These are phyloP conservation scores for Drosophila barbarae DNA, from an alignment of 2,888 invertebrate species.

Conservation along the genomic window DNA sequence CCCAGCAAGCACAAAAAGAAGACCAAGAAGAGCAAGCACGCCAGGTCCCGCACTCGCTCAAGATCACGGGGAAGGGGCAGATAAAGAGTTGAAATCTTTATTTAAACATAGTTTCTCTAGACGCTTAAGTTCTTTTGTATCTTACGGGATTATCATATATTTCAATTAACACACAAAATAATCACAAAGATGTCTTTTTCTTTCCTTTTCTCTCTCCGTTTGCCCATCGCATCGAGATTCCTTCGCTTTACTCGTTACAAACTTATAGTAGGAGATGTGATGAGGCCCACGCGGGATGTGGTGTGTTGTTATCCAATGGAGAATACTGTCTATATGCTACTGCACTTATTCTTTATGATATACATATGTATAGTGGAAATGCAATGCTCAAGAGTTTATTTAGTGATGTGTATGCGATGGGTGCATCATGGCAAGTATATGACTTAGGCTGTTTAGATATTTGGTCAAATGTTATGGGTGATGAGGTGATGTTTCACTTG, in stretches of 20 bases:
- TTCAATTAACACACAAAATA: slow-evolving; percentile 68
- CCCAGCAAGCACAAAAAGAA: slow-evolving; percentile 75
- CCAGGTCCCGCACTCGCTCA: slow-evolving; percentile 75
- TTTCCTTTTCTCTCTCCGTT: slow-evolving; percentile 28
- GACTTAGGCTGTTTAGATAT: slow-evolving; percentile 37
- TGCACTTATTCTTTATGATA: slow-evolving; percentile 45
- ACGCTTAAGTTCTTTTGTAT: slow-evolving; percentile 50
- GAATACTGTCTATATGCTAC: slow-evolving; percentile 48
- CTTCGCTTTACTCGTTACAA: slow-evolving; percentile 41
- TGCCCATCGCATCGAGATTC: slow-evolving; percentile 48
- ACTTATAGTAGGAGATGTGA: slow-evolving; percentile 56
- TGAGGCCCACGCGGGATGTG: slow-evolving; percentile 13
- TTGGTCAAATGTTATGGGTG: slow-evolving; percentile 39
- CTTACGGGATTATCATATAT: slow-evolving; percentile 67
- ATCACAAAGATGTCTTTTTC: slow-evolving; percentile 67
- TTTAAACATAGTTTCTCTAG: slow-evolving; percentile 60
- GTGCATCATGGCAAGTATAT: slow-evolving; percentile 38
- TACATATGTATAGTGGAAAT: slow-evolving; percentile 16
- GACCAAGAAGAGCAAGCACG: slow-evolving; percentile 78
- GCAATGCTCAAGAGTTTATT: slow-evolving; percentile 13
- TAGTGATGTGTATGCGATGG: slow-evolving; percentile 17
- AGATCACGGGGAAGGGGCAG: slow-evolving; percentile 55
- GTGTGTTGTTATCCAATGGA: slow-evolving; percentile 25
- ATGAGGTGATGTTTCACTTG: slow-evolving; percentile 9
- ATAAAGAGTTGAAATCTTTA: slow-evolving; percentile 61